Base-by-base conservation (phyloP, 2,113 vertebrate species). In the Sphyrna mokarran region DNA sequence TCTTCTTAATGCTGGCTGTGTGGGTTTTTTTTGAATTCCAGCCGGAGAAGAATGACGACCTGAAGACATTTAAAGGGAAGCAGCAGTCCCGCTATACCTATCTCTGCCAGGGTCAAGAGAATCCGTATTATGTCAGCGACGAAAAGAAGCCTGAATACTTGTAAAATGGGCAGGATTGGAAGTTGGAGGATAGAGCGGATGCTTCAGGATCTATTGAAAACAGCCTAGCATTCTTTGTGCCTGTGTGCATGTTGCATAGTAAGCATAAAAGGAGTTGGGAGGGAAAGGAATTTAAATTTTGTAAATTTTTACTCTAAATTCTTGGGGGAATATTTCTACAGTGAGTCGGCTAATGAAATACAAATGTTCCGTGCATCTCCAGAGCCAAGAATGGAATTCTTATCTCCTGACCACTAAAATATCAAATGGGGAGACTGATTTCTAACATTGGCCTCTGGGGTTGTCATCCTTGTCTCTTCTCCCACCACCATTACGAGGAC, bases 101-200 rank as follows among this genome's bases (percentile, higher is more conserved):
- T 95, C 96, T 98, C 96, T 96, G 98, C n/a, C 97, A 97, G 96
- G 98, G 98, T 95, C 98, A 98, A 8, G 97, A 98, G 96, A 98
- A 98, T 96, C 98, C 98, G 0, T 98, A 98, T 97, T 98, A 97
- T 96, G 63, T 97, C 83, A 96, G 97, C 0, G 97, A 96, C 85
- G 97, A 98, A 0, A 96, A 96, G 0, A 96, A 43, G 66, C 80
- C 93, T 23, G 23, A 54, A 29, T 94, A 33, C 13, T 72, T 95
- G 94, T 95, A 95, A 48, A 54, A 33, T 26, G 68, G 33, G 43
- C 7, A 48, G 68, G 18, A 89, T 54, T 90, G 23, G 26, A 61
- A 33, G 61, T 90, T 90, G 54, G 86, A 54, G 86, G 48, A 54
- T 54, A 69, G 11, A 6, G 23, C 23, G 72, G 40, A 76, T 70